phyloP scores from a whole-genome alignment of 2,113 vertebrate genomes.

The Paramormyrops kingsleyae region DNA sequence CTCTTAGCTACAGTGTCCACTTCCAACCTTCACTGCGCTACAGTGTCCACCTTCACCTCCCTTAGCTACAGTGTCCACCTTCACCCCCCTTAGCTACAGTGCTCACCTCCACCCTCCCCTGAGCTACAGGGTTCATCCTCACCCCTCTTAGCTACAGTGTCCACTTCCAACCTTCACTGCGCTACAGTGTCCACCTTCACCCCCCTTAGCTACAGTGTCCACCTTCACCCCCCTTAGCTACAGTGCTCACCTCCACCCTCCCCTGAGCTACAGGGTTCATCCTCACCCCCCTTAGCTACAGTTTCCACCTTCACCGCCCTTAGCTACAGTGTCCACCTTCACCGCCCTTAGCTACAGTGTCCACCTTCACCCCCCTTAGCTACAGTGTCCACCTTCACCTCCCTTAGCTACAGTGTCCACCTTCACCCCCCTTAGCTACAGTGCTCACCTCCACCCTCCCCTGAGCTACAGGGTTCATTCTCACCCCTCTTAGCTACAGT shows the following conservation, averaged over 20 bases:
- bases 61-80: not conserved
- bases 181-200: too few relatives aligned
- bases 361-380: not conserved
- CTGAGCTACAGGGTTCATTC: too few relatives aligned
- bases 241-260: not conserved
- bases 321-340: too few relatives aligned
- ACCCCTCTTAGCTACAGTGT: too few relatives aligned
- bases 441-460: too few relatives aligned
- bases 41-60: not conserved
- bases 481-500: not conserved
- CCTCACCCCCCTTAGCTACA: too few relatives aligned
- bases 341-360: not conserved
- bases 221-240: slow-evolving; percentile 6
- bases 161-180: too few relatives aligned
- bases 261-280: too few relatives aligned
- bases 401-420: slow-evolving; percentile 2
- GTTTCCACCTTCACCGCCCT: not conserved
- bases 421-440: too few relatives aligned
- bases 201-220: too few relatives aligned
- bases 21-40: not conserved
- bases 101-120: not conserved
- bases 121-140: not conserved
- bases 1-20: slow-evolving; percentile 13
- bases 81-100: not conserved
- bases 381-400: slow-evolving; percentile 20